Conservation (phyloP, 2,888 invertebrate species). For the Neocrepidodera transversa region DNA sequence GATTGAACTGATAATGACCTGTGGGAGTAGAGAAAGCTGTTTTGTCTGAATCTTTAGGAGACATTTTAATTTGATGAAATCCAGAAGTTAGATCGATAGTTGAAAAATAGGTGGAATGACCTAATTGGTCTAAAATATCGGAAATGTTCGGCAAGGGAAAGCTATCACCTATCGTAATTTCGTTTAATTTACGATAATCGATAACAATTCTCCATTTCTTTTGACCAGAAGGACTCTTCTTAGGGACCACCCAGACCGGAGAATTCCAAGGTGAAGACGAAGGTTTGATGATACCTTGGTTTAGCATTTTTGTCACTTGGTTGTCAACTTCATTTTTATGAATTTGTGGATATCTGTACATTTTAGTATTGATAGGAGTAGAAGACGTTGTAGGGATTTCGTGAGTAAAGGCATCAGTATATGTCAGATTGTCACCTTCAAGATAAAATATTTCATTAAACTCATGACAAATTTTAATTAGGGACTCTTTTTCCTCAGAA, state of each 20-base stretch:
- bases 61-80: conserved; percentile 18
- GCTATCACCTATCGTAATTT: conserved; percentile 2
- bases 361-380: conserved; percentile 6
- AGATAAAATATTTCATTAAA: too few species aligned
- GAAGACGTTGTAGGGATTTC: neutral
- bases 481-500: too few species aligned
- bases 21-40: conserved; percentile 17
- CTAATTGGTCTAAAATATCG: conserved; percentile 13
- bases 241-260: conserved; percentile 21
- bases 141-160: conserved; percentile 11
- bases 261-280: too few species aligned
- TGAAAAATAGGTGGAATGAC: conserved; percentile 16
- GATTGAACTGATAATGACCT: conserved; percentile 21
- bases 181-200: conserved; percentile 16
- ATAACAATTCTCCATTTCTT: conserved; percentile 1
- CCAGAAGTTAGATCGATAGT: conserved; percentile 18
- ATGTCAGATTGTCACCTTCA: too few species aligned
- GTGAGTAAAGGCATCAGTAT: too few species aligned
- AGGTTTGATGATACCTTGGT: conserved; percentile 26
- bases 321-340: too few species aligned
- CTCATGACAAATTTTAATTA: too few species aligned
- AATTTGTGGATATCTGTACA: too few species aligned
- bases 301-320: conserved; percentile 28
- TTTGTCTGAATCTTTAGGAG: conserved; percentile 9
- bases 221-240: conserved; percentile 10